These are phyloP conservation scores for Arnoldichthys spilopterus DNA, from an alignment of 2,797 vertebrate genomes.

Conservation along the genomic window DNA sequence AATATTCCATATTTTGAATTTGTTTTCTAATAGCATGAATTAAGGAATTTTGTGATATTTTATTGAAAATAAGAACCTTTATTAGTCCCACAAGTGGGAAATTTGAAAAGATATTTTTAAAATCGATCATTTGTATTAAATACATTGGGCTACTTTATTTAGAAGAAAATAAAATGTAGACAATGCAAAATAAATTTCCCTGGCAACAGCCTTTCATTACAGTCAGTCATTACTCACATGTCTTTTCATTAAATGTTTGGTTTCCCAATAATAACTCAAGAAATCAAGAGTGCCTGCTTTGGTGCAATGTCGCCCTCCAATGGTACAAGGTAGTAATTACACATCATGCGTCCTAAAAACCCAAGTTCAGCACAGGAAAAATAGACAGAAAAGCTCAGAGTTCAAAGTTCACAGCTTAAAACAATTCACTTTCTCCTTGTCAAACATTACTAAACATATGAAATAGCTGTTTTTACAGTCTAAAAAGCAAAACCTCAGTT, in stretches of 20 bases:
- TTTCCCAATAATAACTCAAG: not conserved
- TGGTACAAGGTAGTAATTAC: slow-evolving; percentile 49
- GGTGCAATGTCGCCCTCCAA: slow-evolving; percentile 67
- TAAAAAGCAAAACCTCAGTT: not conserved
- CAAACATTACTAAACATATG: not conserved
- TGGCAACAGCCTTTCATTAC: too few relatives aligned
- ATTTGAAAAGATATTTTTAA: not conserved
- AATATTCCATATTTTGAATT: not conserved
- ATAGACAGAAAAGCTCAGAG: too few relatives aligned
- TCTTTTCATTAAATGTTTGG: not conserved
- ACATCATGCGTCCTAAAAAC: slow-evolving; percentile 1
- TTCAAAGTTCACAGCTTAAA: not conserved
- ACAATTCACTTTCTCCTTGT: not conserved
- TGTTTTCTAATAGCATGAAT: not conserved
- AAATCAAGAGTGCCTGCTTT: slow-evolving; percentile 28
- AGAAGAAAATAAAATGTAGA: not conserved
- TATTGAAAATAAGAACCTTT: not conserved
- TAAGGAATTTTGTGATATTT: not conserved
- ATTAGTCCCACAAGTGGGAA: too few relatives aligned
- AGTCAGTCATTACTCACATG: not conserved
- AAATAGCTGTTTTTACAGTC: not conserved
- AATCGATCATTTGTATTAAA: not conserved
- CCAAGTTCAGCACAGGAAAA: not conserved
- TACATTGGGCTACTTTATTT: not conserved
- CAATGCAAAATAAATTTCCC: not conserved